phyloP scores from a whole-genome alignment of 37 sponge, comb jelly and placozoan genomes.

The Halichondria panicea region DNA sequence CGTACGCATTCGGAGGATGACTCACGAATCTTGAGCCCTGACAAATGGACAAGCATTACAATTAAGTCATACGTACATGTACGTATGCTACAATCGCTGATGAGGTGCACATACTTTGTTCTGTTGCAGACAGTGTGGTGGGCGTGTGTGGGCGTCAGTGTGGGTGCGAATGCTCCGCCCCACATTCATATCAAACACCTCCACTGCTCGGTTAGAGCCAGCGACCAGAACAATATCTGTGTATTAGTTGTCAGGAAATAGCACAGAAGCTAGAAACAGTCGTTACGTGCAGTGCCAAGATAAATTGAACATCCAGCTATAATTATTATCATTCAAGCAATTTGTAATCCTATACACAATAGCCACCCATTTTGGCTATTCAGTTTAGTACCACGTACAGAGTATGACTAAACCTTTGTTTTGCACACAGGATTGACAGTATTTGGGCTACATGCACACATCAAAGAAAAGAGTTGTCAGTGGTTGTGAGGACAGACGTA shows the following conservation, averaged over 20 bases:
- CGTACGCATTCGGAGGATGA: conserved; percentile 68
- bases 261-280: no score
- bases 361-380: background rate
- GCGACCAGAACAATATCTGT: conserved; percentile 79
- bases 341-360: background rate
- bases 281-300: background rate
- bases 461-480: background rate
- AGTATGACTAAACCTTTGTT: background rate
- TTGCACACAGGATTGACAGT: background rate
- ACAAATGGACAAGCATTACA: background rate
- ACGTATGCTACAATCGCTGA: background rate
- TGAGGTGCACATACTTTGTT: conserved; percentile 69
- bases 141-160: conserved; percentile 65
- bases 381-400: background rate
- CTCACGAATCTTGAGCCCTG: conserved; percentile 83
- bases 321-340: no score
- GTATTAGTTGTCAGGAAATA: background rate
- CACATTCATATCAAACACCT: conserved; percentile 86
- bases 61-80: background rate
- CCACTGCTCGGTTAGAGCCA: conserved; percentile 74
- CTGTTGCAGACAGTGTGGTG: conserved; percentile 62
- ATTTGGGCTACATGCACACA: background rate
- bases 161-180: conserved; percentile 33
- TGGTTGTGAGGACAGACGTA: no score
- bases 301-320: no score